A percentile compares a stretch with the other conserved stretches of the same genome.
These are phyloP conservation scores for Junonia oenone DNA, from an alignment of 2,888 invertebrate species.

Conservation along the genomic window DNA sequence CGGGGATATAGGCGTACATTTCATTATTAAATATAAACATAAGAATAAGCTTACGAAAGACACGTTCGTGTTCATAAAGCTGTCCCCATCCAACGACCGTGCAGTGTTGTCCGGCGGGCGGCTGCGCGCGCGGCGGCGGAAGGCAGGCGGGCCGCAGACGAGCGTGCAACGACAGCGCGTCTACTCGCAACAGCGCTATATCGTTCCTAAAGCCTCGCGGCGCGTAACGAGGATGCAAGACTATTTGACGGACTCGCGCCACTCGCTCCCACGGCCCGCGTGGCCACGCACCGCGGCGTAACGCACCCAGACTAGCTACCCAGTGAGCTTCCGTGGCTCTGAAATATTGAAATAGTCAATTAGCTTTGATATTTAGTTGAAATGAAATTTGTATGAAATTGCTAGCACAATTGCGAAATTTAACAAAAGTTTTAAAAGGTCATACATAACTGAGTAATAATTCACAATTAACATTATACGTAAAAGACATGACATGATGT, in stretches of 20 bases:
- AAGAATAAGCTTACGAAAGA: constrained; percentile 85
- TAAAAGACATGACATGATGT: too few species aligned
- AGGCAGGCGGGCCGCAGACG: constrained; percentile 68
- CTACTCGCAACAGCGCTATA: constrained; percentile 83
- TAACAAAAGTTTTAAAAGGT: too few species aligned
- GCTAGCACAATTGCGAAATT: too few species aligned
- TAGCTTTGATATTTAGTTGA: too few species aligned
- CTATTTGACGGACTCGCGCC: constrained; percentile 81
- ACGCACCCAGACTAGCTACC: constrained; percentile 88
- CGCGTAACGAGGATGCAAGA: constrained; percentile 86
- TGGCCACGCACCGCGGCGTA: constrained; percentile 85
- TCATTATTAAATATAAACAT: too few species aligned
- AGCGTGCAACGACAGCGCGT: constrained; percentile 77
- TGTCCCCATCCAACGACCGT: constrained; percentile 92
- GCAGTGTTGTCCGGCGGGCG: constrained; percentile 83
- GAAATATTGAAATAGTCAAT: constrained; percentile 8
- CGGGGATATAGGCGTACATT: too few species aligned
- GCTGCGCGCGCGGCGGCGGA: constrained; percentile 79
- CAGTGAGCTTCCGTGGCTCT: constrained; percentile 87
- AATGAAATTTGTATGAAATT: background rate
- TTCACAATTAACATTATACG: too few species aligned
- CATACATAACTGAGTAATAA: too few species aligned
- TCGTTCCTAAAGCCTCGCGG: constrained; percentile 89
- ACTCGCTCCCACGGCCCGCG: constrained; percentile 88
- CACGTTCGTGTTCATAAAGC: constrained; percentile 86